Evolutionary conservation across 1,140 invertebrate genomes (phyloP).

Genomic region (Arctopsyche grandis): DNA sequence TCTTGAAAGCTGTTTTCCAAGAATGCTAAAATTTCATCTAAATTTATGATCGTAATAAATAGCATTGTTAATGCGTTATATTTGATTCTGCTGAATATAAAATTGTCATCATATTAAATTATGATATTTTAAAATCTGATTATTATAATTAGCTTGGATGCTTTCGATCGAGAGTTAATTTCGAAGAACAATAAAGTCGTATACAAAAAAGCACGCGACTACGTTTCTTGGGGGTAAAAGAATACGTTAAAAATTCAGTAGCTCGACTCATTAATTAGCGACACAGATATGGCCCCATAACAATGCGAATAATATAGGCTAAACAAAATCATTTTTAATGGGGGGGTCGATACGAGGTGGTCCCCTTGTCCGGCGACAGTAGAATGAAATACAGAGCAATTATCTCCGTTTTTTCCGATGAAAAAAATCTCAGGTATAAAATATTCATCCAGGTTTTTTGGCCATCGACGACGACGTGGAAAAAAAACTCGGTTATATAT

Average conservation of each 20-base stretch:
- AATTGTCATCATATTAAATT: too few species aligned
- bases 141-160: not conserved
- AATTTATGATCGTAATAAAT: too few species aligned
- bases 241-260: not conserved
- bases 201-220: not conserved
- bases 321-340: slow-evolving; percentile 8
- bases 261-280: not conserved
- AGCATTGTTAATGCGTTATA: too few species aligned
- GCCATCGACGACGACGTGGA: too few species aligned
- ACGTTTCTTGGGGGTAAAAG: not conserved
- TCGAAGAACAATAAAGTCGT: not conserved
- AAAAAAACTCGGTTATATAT: too few species aligned
- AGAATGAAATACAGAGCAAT: slow-evolving; percentile 23
- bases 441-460: too few species aligned
- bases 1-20: too few species aligned
- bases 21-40: too few species aligned
- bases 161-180: not conserved
- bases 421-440: too few species aligned
- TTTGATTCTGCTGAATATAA: too few species aligned
- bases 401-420: slow-evolving; percentile 13
- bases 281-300: not conserved
- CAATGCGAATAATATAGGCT: slow-evolving; percentile 19
- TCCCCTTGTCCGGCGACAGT: not conserved
- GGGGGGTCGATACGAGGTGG: not conserved
- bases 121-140: not conserved